Evolutionary conservation across 2,797 vertebrate species (phyloP), one percentile per base, ranked within the genome.

Genomic region (Serranus cabrilla): DNA sequence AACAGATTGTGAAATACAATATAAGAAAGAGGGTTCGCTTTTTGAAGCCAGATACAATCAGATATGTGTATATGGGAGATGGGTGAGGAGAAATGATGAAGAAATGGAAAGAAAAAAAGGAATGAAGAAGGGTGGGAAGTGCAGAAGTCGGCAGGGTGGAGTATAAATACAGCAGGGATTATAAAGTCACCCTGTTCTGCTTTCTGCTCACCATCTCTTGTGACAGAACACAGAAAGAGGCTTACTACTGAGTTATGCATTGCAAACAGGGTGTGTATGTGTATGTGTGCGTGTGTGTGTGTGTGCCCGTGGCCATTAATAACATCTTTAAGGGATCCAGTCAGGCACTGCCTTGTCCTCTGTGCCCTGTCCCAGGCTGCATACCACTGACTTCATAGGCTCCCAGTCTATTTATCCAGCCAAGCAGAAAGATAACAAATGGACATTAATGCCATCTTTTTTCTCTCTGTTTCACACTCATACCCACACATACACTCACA

Each of bases 91-190:
- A 86, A 75, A 80, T 76, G 64, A 81, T 75, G 67, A 78, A 85
- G 80, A 76, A 83, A 88, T 78, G 76, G 74, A 70, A 78, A 82
- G 67, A 47, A 59, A 56, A 67, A 43, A 55, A 46, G 52, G 49
- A 54, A 71, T 79, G 51, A 62, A 84, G 72, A 60, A 66, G 76
- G 58, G 61, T 78, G 74, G 80, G 76, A 83, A 86, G 84, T 74
- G 80, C 78, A 87, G 83, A 71, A 91, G 85, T 90, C 82, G 88
- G 84, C 73, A 85, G 85, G 87, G 80, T 82, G 88, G 81, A 85
- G 92, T 87, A 84, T 90, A 91, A 91, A 93, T 87, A 91, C 88
- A 90, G 89, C 87, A 60, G 80, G 92, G 92, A 94, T 93, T 93
- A 93, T 91, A 91, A 83, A 93, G 91, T 93, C 90, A 77, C 90